Evolutionary conservation across 2,797 vertebrate genomes (phyloP).

Genomic region (Crax fasciolata): DNA sequence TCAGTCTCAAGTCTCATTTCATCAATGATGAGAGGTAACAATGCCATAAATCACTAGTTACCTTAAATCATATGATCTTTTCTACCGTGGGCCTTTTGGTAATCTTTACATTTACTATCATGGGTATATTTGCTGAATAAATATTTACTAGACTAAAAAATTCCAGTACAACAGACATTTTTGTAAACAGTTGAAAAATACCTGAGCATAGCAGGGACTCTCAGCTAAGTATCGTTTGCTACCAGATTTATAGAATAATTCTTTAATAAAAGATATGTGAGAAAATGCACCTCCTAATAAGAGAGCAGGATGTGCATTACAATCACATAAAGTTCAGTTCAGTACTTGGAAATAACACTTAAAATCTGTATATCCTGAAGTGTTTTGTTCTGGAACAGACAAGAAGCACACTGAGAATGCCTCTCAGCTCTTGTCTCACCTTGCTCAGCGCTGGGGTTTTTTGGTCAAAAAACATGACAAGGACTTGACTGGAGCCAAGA

Average conservation of each 20-base stretch:
- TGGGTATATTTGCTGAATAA: constrained; percentile 74
- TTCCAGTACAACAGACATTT: constrained; percentile 26
- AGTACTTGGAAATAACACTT: constrained; percentile 24
- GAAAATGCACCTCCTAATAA: neutral
- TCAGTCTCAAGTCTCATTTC: constrained; percentile 83
- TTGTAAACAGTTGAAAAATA: constrained; percentile 54
- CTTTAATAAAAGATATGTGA: constrained; percentile 15
- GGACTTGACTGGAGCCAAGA: neutral
- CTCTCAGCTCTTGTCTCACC: neutral
- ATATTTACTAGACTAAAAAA: constrained; percentile 57
- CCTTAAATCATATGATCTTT: constrained; percentile 74
- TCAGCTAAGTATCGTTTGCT: constrained; percentile 21
- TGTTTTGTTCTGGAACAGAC: neutral
- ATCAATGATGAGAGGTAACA: constrained; percentile 74
- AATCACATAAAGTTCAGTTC: constrained; percentile 3
- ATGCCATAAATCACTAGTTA: constrained; percentile 81
- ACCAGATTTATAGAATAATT: constrained; percentile 13
- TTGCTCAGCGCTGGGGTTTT: neutral
- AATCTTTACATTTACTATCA: constrained; percentile 71
- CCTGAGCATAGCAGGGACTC: neutral
- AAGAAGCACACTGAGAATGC: neutral
- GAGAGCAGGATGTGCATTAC: neutral
- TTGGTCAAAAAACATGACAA: neutral
- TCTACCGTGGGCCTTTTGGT: constrained; percentile 68
- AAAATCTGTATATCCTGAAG: neutral